Evolutionary conservation across 2,888 invertebrate genomes (phyloP), one percentile per base, ranked within the genome.

Genomic region (Kryphioiulus occultus): DNA sequence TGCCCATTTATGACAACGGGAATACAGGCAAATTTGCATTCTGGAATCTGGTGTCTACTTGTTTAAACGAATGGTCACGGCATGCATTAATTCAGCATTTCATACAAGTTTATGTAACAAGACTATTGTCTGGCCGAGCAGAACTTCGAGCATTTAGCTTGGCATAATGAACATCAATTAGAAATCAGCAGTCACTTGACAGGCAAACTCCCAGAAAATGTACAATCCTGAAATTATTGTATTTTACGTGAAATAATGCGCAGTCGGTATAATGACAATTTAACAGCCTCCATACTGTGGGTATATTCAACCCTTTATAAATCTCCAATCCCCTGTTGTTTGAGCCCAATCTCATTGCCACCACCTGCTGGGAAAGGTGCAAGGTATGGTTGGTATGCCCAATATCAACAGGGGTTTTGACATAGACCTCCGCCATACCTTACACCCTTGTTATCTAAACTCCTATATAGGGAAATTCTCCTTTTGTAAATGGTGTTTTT

Each of bases 401-500:
- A 78, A 78, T 78, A 78, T 78, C 78, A 78, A 78, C 30, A 78
- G 78, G 78, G 78, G 78, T 17, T 78, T 78, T 78, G 78, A 78
- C 78, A 30, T 78, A 78, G 30, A 78, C 78, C 78, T 78, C 30
- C 78, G 17, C 30, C 30, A 30, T 26, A 30, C 17, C 30, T 78
- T 78, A 78, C 78, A 78, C 78, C 78, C 78, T 78, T 30, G 78
- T 78, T 78, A 78, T 17, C 30, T 78, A 78, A 30, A 17, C 78
- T 30, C 78, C 78, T 78, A n/a, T n/a, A n/a, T n/a, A 32, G 30
- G 78, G 30, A 30, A 78, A 78, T 78, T 78, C 30, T 78, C 78
- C 30, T 30, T 17, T 15, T 10, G 15, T 30, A 78, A 32, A 78
- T 30, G 30, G 78, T 10, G 12, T 78, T 15, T 30, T 78, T 78